Base-by-base conservation (phyloP, 2,113 vertebrate species). In the Aphyosemion australe region DNA sequence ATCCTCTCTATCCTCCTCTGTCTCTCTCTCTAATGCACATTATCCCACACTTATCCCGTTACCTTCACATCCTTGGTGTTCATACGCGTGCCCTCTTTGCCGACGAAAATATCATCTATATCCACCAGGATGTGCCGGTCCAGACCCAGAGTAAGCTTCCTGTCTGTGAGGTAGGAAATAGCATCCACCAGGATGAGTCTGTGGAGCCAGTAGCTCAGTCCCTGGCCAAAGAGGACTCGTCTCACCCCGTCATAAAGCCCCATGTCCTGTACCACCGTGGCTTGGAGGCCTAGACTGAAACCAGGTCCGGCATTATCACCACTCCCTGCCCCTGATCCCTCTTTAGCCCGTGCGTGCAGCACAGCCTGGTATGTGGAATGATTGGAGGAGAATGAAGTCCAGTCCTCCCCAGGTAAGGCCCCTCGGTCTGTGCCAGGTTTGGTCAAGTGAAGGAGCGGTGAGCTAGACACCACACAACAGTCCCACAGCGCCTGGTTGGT, bases 61-160 rank as follows among this genome's bases (percentile, higher is more conserved):
- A 98, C 97, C 97, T 98, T 98, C 41, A 98, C 97, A 56, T 98
- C 96, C 2, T 95, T 93, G 84, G 93, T 21, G 15, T 97, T 98
- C 97, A 98, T 98, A 61, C 97, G 94, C 0, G 97, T 98, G n/a
- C 97, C 95, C 73, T 97, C 96, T 72, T 98, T 98, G 31, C 97
- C 97, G 8, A 98, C 96, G 20, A 98, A 98, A 85, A 98, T 98
- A 79, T 98, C 96, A 15, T 98, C 96, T 34, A 97, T 95, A 91
- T 98, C 97, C 65, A 98, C 97, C 74, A 98, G 92, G 71, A 98
- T 91, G 87, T 97, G 95, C 51, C 95, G 93, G 8, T 98, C 95
- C 92, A 97, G 87, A 16, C 96, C 95, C 47, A 96, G 72, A 0
- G 87, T 92, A 46, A 98, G 91, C 79, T 93, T 97, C 80, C 95